phyloP scores from a whole-genome alignment of 2,113 vertebrate genomes.

The Indicator indicator region DNA sequence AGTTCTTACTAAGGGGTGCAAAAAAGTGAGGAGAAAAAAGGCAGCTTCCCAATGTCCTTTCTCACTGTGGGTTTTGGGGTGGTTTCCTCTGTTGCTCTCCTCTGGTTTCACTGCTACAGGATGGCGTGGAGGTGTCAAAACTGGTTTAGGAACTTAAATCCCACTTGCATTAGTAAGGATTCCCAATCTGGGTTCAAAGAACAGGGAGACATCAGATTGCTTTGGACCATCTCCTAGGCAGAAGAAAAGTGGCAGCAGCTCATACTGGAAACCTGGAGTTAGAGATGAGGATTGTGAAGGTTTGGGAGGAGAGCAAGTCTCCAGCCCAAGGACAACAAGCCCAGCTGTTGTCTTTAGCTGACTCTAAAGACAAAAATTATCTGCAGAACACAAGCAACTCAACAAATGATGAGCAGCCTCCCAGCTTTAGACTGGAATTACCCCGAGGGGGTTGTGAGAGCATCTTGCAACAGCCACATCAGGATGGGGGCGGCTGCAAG shows the following conservation, averaged over 20 bases:
- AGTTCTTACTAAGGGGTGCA: background rate
- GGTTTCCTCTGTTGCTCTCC: accelerated
- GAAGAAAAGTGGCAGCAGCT: background rate
- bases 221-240: background rate
- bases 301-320: background rate
- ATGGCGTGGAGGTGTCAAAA: background rate
- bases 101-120: background rate
- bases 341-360: too few relatives aligned
- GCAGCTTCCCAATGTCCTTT: background rate
- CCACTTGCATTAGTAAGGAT: background rate
- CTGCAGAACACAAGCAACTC: background rate
- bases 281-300: background rate
- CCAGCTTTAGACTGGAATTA: background rate
- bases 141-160: background rate
- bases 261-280: background rate
- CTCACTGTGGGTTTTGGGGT: background rate
- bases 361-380: background rate
- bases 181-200: background rate
- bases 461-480: background rate
- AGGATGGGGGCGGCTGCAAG: background rate
- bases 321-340: background rate
- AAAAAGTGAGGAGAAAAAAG: background rate
- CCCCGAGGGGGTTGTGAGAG: background rate
- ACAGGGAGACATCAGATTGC: background rate
- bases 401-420: background rate